These are phyloP conservation scores for Pangasius krempfi DNA, from an alignment of 2,797 vertebrate species.

Conservation along the genomic window DNA sequence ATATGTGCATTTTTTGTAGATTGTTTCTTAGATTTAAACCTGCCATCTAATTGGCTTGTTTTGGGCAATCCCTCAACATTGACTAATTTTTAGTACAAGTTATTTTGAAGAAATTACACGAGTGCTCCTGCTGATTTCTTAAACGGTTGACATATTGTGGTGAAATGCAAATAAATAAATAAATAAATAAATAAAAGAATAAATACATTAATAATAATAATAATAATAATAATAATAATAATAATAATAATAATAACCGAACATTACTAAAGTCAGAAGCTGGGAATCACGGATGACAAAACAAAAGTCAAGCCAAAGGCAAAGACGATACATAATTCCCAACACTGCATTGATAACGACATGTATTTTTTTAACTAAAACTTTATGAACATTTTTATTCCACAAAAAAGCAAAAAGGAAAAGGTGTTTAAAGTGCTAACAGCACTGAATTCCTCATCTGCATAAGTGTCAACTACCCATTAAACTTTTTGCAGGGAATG, in stretches of 20 bases:
- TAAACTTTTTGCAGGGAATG: background rate
- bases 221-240: conserved; percentile 10
- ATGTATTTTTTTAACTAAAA: conserved; percentile 9
- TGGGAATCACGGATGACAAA: background rate
- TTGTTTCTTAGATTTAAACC: background rate
- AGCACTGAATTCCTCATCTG: background rate
- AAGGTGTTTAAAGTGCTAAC: background rate
- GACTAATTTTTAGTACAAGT: conserved; percentile 33
- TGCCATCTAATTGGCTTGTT: conserved; percentile 12
- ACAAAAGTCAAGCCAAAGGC: conserved; percentile 21
- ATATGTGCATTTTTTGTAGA: background rate
- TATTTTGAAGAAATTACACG: conserved; percentile 25
- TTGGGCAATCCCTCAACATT: conserved; percentile 15
- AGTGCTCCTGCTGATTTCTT: background rate
- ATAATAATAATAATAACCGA: background rate
- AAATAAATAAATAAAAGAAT: background rate
- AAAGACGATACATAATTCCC: conserved; percentile 7
- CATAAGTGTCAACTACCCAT: conserved; percentile 20
- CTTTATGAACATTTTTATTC: background rate
- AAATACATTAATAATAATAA: background rate
- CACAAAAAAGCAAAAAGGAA: background rate
- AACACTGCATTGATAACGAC: background rate
- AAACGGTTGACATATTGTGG: conserved; percentile 36
- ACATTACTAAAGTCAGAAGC: background rate
- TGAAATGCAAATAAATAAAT: background rate